A percentile compares a stretch with the other conserved stretches of the same genome.
phyloP scores from a whole-genome alignment of 2,888 invertebrate species.

The Drosophila quinaria region DNA sequence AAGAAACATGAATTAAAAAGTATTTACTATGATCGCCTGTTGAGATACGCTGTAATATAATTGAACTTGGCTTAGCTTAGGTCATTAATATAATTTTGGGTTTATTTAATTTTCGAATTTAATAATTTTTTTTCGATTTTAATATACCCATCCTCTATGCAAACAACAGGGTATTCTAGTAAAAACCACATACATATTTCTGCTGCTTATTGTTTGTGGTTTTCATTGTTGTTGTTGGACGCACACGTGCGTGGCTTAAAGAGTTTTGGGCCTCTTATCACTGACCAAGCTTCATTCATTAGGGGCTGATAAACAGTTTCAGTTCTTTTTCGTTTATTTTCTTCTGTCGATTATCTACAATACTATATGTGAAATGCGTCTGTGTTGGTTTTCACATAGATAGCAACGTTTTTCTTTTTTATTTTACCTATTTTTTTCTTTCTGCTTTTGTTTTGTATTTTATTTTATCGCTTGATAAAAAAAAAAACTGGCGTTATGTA shows the following conservation, averaged over 20 bases:
- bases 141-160: neutral
- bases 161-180: conserved; percentile 23
- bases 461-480: conserved; percentile 67
- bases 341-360: conserved; percentile 54
- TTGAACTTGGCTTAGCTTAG: neutral
- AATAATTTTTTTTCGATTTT: neutral
- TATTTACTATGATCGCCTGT: neutral
- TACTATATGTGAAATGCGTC: conserved; percentile 17
- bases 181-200: conserved; percentile 15
- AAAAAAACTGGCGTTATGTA: conserved; percentile 67
- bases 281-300: conserved; percentile 62
- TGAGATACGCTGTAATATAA: conserved; percentile 26
- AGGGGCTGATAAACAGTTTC: conserved; percentile 62
- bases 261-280: conserved; percentile 57
- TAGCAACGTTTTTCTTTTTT: conserved; percentile 41
- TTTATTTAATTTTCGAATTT: neutral
- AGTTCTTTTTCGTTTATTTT: conserved; percentile 35
- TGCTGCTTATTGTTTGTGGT: conserved; percentile 15
- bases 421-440: conserved; percentile 18
- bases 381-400: conserved; percentile 45
- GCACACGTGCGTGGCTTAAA: conserved; percentile 65
- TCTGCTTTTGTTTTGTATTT: conserved; percentile 26
- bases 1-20: neutral
- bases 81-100: neutral
- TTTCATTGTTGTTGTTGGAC: conserved; percentile 27